These are phyloP conservation scores for Montifringilla adamsi DNA, from an alignment of 2,113 vertebrate species.

Conservation along the genomic window DNA sequence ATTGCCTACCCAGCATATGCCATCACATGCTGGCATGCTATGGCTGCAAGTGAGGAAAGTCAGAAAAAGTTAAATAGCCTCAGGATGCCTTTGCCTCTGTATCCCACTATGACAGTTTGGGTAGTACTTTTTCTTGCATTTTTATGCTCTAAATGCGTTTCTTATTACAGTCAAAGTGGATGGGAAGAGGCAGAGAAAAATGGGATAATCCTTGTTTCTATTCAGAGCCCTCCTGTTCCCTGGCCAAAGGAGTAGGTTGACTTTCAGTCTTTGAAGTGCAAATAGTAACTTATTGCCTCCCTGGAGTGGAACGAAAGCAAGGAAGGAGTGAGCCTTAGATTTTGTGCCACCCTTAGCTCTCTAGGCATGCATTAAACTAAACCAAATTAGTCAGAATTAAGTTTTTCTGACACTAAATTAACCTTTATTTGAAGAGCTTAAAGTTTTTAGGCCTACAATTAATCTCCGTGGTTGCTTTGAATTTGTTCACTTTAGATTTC, in stretches of 20 bases:
- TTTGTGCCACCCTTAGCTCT: not conserved
- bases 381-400: slow-evolving; percentile 18
- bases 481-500: not conserved
- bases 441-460: not conserved
- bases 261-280: not conserved
- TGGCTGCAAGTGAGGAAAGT: not conserved
- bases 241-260: not conserved
- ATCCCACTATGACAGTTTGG: not conserved
- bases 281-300: not conserved
- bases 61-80: not conserved
- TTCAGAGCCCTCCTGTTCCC: not conserved
- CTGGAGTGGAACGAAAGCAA: not conserved
- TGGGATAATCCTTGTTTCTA: not conserved
- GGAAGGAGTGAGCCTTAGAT: not conserved
- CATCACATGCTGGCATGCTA: not conserved
- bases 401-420: not conserved
- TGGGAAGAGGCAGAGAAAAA: not conserved
- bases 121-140: not conserved
- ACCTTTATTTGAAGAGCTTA: slow-evolving; percentile 13
- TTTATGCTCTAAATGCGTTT: not conserved
- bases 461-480: not conserved
- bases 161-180: not conserved
- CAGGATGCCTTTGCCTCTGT: not conserved
- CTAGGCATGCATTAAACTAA: not conserved
- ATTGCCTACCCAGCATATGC: not conserved